Evolutionary conservation across 2,113 vertebrate genomes (phyloP).

Genomic region (Setophaga coronata): DNA sequence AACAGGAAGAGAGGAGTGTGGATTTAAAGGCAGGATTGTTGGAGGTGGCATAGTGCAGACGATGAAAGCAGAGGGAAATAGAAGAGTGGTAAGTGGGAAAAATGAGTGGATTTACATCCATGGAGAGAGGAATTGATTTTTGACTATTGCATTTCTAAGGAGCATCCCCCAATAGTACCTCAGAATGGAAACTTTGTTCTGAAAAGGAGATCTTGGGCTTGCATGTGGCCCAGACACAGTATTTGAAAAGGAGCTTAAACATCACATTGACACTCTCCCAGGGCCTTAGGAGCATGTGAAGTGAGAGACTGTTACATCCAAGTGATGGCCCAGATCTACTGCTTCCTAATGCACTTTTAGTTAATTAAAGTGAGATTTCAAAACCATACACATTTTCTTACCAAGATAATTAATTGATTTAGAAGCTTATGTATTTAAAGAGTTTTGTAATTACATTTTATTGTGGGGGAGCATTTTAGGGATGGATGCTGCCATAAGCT

Average conservation of each 20-base stretch:
- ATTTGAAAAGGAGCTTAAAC: background rate
- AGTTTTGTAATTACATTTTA: constrained; percentile 38
- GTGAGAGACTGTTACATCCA: background rate
- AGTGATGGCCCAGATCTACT: constrained; percentile 6
- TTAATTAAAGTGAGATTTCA: constrained; percentile 57
- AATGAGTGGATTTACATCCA: background rate
- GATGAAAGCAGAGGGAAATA: background rate
- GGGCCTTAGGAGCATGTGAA: background rate
- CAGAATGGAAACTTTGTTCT: background rate
- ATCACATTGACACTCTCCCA: background rate
- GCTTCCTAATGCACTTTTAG: background rate
- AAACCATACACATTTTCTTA: constrained; percentile 8
- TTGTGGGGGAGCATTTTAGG: background rate
- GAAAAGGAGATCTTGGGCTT: background rate
- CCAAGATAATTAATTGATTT: constrained; percentile 18
- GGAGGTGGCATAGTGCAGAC: background rate
- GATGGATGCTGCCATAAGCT: background rate
- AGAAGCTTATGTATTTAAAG: constrained; percentile 23
- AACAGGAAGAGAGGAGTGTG: background rate
- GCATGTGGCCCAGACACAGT: background rate
- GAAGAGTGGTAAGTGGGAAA: background rate
- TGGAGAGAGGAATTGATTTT: background rate
- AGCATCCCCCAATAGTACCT: background rate
- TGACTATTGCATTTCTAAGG: background rate
- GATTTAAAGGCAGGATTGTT: background rate